Conservation (phyloP, 1,140 invertebrate genomes). For the Achroia grisella region DNA sequence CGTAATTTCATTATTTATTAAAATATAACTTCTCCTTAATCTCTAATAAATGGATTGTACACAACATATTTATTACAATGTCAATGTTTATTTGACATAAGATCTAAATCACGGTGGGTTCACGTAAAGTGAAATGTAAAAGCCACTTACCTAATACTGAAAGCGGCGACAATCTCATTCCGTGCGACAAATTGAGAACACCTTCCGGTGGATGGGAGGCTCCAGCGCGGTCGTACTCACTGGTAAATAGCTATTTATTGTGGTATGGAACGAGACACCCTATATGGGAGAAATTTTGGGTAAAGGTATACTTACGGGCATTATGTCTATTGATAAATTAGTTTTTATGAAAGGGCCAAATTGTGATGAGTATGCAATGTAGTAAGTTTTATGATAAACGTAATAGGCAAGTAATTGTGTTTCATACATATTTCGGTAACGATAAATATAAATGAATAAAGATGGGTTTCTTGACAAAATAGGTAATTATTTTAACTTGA, state of each 20-base stretch:
- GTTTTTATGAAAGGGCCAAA: too few relatives aligned
- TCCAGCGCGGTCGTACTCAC: conserved; percentile 29
- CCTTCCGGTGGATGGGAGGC: conserved; percentile 34
- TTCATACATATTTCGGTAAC: too few relatives aligned
- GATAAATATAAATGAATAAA: too few relatives aligned
- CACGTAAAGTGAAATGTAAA: conserved; percentile 57
- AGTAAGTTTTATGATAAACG: too few relatives aligned
- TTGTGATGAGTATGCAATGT: too few relatives aligned
- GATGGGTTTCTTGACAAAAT: too few relatives aligned
- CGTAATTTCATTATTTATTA: too few relatives aligned
- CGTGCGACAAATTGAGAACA: conserved; percentile 63
- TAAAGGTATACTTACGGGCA: not conserved
- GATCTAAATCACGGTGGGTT: conserved; percentile 17
- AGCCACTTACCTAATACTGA: conserved; percentile 59
- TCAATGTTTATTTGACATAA: not conserved
- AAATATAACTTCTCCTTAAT: too few relatives aligned
- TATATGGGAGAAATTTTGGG: conserved; percentile 15
- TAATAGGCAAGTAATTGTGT: too few relatives aligned
- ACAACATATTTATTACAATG: not conserved
- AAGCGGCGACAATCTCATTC: conserved; percentile 64
- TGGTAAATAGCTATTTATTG: conserved; percentile 62
- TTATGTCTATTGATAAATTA: too few relatives aligned
- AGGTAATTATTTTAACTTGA: too few relatives aligned
- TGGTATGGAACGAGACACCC: conserved; percentile 37
- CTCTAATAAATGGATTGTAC: too few relatives aligned